A percentile compares a stretch with the other conserved stretches of the same genome.
These are phyloP conservation scores for Temnothorax longispinosus DNA, from an alignment of 1,140 invertebrate genomes.

Conservation along the genomic window DNA sequence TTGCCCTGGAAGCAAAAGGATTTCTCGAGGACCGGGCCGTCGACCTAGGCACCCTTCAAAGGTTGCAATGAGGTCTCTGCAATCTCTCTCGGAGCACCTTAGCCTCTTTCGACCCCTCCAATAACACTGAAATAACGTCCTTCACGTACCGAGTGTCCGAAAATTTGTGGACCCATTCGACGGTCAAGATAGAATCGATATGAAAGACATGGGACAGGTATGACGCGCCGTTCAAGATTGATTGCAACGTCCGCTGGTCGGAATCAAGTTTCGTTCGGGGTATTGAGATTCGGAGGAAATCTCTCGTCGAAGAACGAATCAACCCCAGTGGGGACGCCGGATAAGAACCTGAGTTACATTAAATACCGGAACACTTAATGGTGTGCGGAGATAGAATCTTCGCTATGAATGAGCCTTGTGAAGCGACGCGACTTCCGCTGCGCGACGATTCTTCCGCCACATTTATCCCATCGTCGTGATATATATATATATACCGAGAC, in stretches of 20 bases:
- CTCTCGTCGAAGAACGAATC: slow-evolving; percentile 7
- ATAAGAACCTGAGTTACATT: slow-evolving; percentile 26
- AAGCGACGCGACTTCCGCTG: slow-evolving; percentile 23
- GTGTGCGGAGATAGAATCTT: slow-evolving; percentile 21
- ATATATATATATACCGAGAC: background rate
- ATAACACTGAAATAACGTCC: slow-evolving; percentile 34
- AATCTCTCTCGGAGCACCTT: slow-evolving; percentile 44
- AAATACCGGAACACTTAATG: slow-evolving; percentile 36
- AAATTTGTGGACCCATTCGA: slow-evolving; percentile 38
- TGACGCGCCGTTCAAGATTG: slow-evolving; percentile 43
- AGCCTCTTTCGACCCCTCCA: slow-evolving; percentile 8
- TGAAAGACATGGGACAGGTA: background rate
- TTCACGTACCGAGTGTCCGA: slow-evolving; percentile 15
- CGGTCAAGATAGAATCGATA: background rate
- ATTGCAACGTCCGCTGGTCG: slow-evolving; percentile 5
- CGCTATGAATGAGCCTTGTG: background rate
- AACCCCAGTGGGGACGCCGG: background rate
- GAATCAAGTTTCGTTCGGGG: background rate
- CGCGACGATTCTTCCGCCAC: slow-evolving; percentile 37
- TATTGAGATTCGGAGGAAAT: background rate
- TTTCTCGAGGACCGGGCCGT: slow-evolving; percentile 19
- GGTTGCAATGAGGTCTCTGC: slow-evolving; percentile 40
- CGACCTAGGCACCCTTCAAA: slow-evolving; percentile 35
- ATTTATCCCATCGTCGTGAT: slow-evolving; percentile 33
- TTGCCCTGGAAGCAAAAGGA: slow-evolving; percentile 50